A percentile compares a stretch with the other conserved stretches of the same genome.
phyloP scores from a whole-genome alignment of 2,113 vertebrate species.

The Carettochelys insculpta region DNA sequence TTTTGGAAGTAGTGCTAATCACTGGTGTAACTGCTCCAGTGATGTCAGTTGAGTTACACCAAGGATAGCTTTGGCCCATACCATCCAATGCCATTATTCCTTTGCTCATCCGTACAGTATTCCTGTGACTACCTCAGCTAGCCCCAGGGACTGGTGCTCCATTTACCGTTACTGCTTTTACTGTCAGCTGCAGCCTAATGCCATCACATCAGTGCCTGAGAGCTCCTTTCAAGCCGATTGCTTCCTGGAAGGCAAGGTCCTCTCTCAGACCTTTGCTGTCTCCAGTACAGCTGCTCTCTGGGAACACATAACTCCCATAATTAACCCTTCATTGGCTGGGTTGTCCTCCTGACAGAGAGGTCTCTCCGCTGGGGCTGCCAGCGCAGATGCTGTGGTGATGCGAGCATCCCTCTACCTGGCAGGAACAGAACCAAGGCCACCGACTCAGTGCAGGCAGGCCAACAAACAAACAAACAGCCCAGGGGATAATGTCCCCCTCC shows the following conservation, averaged over 20 bases:
- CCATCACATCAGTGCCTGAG: slow-evolving; percentile 42
- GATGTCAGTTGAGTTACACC: background rate
- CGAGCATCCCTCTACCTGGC: background rate
- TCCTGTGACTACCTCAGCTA: slow-evolving; percentile 47
- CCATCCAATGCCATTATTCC: slow-evolving; percentile 6
- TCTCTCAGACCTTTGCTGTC: rapidly evolving
- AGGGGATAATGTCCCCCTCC: background rate
- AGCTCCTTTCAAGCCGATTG: background rate
- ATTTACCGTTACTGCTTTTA: slow-evolving; percentile 62
- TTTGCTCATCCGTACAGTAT: slow-evolving; percentile 40
- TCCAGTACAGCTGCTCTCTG: background rate
- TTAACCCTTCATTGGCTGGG: background rate
- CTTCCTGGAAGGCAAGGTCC: background rate
- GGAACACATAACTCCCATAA: background rate
- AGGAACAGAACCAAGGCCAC: background rate
- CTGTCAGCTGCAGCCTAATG: slow-evolving; percentile 55
- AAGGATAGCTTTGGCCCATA: background rate
- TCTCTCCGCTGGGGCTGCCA: background rate
- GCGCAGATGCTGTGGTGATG: background rate
- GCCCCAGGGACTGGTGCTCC: slow-evolving; percentile 49
- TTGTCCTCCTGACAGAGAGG: background rate
- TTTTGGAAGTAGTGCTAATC: background rate
- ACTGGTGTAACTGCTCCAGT: background rate
- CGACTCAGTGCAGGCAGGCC: background rate
- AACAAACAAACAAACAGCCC: background rate